Evolutionary conservation across 2,113 vertebrate species (phyloP).

Genomic region (Turdus rufiventris): DNA sequence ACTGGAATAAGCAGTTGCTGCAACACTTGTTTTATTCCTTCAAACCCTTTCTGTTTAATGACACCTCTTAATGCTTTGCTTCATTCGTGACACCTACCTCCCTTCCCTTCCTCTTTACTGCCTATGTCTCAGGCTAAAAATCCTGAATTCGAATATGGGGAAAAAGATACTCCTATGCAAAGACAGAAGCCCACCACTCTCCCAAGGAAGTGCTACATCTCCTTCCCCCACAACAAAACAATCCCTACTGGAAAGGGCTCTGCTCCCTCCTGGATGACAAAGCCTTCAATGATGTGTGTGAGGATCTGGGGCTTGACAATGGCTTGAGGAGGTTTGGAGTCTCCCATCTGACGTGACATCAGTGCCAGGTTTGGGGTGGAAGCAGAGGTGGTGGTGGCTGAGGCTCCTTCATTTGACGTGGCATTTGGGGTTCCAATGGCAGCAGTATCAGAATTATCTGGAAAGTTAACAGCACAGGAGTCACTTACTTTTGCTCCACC

Average conservation of each 20-base stretch:
- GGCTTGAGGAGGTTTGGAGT: slow-evolving; percentile 90
- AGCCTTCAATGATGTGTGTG: slow-evolving; percentile 97
- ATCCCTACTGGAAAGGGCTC: slow-evolving; percentile 93
- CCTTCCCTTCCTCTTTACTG: not conserved
- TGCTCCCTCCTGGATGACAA: slow-evolving; percentile 98
- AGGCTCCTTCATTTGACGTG: slow-evolving; percentile 39
- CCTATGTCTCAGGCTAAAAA: not conserved
- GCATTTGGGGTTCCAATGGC: slow-evolving; percentile 23
- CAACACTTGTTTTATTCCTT: not conserved
- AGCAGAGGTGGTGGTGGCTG: slow-evolving; percentile 35
- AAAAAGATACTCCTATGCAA: not conserved
- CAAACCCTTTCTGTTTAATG: not conserved
- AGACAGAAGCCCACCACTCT: not conserved
- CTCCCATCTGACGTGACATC: slow-evolving; percentile 77
- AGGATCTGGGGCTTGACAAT: slow-evolving; percentile 99
- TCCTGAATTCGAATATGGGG: not conserved
- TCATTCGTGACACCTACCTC: not conserved
- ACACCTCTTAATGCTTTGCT: not conserved
- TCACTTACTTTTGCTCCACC: not conserved
- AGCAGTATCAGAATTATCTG: slow-evolving; percentile 73
- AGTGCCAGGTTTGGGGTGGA: slow-evolving; percentile 67
- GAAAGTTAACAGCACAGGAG: slow-evolving; percentile 6
- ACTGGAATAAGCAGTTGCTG: not conserved
- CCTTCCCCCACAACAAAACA: not conserved
- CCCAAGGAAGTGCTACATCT: not conserved